Conservation (phyloP, 2,113 vertebrate genomes). For the Hydropotes inermis region DNA sequence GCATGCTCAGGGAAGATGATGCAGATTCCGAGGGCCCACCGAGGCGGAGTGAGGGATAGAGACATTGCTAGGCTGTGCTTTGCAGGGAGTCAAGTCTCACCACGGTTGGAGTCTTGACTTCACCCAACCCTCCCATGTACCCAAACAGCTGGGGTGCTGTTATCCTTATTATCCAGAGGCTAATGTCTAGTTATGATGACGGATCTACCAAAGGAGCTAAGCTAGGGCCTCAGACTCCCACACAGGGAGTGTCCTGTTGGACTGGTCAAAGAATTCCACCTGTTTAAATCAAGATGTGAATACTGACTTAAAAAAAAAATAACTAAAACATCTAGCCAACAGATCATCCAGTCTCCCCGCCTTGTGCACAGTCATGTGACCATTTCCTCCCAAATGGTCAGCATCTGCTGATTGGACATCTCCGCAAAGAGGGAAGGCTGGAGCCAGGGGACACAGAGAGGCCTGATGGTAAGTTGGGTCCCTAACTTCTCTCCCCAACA, state of each 20-base stretch:
- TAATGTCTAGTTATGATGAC: not conserved
- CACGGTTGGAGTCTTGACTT: rapidly evolving
- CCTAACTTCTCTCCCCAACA: not conserved
- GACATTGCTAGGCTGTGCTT: rapidly evolving
- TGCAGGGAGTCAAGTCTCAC: not conserved
- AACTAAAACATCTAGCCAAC: not conserved
- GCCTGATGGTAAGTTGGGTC: not conserved
- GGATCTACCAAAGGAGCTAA: not conserved
- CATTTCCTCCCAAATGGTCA: not conserved
- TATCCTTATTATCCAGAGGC: not conserved
- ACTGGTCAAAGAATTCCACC: not conserved
- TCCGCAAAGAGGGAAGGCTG: not conserved
- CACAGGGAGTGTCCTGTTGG: not conserved
- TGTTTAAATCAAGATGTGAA: not conserved
- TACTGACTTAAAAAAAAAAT: not conserved
- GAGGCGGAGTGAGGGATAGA: not conserved
- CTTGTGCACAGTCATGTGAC: not conserved
- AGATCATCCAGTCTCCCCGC: not conserved
- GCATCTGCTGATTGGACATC: not conserved
- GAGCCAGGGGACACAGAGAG: not conserved
- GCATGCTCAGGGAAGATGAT: not conserved
- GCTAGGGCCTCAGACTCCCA: not conserved
- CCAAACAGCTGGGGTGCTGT: not conserved
- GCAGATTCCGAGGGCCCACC: rapidly evolving
- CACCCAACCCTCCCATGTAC: not conserved